Percentiles rank a stretch among this genome's conserved stretches.
phyloP scores from a whole-genome alignment of 2,113 vertebrate genomes.

The Tupaia tana region DNA sequence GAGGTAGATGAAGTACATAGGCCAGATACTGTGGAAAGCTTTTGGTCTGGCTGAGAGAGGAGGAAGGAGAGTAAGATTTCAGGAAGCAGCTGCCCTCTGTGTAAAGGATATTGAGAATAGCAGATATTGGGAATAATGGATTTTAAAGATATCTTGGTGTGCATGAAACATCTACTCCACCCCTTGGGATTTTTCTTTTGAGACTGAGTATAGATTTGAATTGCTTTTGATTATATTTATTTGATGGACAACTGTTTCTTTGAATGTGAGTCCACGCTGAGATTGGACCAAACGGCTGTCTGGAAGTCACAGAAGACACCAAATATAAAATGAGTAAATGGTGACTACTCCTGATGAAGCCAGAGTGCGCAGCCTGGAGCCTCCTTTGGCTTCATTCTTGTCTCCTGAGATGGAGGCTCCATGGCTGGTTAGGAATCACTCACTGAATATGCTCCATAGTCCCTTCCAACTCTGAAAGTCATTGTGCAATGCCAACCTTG shows the following conservation, averaged over 20 bases:
- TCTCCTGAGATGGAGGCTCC: background rate
- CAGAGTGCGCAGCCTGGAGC: background rate
- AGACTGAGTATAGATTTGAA: conserved; percentile 34
- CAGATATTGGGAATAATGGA: conserved; percentile 2
- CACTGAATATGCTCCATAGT: background rate
- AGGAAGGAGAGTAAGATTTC: background rate
- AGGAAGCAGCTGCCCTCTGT: conserved; percentile 36
- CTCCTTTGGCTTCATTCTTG: background rate
- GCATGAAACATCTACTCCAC: background rate
- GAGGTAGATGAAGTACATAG: background rate
- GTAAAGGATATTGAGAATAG: conserved; percentile 19
- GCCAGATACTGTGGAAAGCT: background rate
- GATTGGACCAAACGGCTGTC: background rate
- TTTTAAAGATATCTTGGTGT: conserved; percentile 32
- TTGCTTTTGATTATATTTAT: conserved; percentile 7
- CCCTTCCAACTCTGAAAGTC: conserved; percentile 9
- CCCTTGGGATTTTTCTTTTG: conserved; percentile 24
- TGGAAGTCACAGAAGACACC: background rate
- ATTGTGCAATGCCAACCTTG: background rate
- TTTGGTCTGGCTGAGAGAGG: background rate
- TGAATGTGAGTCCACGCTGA: background rate
- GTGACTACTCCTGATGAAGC: background rate
- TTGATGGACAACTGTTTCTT: conserved; percentile 52
- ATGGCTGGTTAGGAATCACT: background rate
- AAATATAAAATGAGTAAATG: background rate